phyloP scores from a whole-genome alignment of 2,113 vertebrate genomes.

The Atrichornis clamosus region DNA sequence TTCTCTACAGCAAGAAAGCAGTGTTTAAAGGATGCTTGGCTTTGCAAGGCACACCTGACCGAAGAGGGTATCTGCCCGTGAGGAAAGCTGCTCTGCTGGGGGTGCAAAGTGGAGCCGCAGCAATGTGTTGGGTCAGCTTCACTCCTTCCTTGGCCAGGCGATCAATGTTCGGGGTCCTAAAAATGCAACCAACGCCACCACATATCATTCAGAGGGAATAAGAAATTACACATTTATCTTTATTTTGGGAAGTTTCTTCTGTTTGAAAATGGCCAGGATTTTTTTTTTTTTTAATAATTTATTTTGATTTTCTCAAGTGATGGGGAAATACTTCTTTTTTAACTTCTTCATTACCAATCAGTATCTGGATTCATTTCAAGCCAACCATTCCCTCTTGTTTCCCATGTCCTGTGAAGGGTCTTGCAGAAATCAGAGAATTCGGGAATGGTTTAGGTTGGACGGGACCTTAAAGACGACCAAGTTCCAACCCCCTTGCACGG shows the following conservation, averaged over 20 bases:
- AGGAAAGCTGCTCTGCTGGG: constrained; percentile 90
- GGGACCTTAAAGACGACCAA: not conserved
- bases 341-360: not conserved
- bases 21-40: not conserved
- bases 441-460: not conserved
- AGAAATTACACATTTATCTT: not conserved
- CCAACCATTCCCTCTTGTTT: not conserved
- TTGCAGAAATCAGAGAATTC: not conserved
- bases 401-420: not conserved
- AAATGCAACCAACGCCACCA: not conserved
- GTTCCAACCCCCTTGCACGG: not conserved
- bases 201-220: not conserved
- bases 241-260: not conserved
- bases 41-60: constrained; percentile 77
- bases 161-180: constrained; percentile 88
- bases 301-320: not conserved
- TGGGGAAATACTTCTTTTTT: not conserved
- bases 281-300: not conserved
- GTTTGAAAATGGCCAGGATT: not conserved
- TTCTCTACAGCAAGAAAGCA: not conserved
- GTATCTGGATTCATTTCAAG: not conserved
- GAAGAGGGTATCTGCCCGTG: constrained; percentile 86
- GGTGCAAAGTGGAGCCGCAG: constrained; percentile 81
- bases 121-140: constrained; percentile 84
- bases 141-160: constrained; percentile 81